These are phyloP conservation scores for Nomada ruficornis DNA, from an alignment of 2,888 invertebrate genomes.

Conservation along the genomic window DNA sequence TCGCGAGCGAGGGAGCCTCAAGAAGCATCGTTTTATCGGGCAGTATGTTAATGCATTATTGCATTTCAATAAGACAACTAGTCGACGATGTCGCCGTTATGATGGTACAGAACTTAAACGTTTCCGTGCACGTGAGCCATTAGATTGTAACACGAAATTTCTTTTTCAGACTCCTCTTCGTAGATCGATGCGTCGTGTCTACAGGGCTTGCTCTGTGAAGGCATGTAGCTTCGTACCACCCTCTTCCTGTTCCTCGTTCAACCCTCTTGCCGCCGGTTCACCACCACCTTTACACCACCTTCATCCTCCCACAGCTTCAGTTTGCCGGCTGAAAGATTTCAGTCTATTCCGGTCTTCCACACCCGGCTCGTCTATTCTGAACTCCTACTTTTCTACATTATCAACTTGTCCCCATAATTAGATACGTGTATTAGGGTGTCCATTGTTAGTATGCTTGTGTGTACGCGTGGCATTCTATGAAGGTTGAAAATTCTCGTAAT, in stretches of 20 bases:
- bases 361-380: constrained; percentile 49
- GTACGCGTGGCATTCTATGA: no score
- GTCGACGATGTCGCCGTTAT: constrained; percentile 44
- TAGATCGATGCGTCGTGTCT: constrained; percentile 81
- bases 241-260: constrained; percentile 71
- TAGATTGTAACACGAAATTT: constrained; percentile 66
- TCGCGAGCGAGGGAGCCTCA: no score
- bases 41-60: no score
- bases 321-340: constrained; percentile 57
- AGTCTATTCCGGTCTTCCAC: constrained; percentile 72
- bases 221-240: constrained; percentile 77
- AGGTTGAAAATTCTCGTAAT: no score
- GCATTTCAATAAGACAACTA: constrained; percentile 11
- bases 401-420: neutral
- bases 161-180: constrained; percentile 67
- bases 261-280: constrained; percentile 28
- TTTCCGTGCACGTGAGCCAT: constrained; percentile 75
- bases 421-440: neutral
- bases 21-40: neutral
- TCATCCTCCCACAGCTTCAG: constrained; percentile 61
- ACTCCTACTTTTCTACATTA: neutral
- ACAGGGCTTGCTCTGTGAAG: constrained; percentile 74
- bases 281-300: constrained; percentile 16
- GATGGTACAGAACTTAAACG: constrained; percentile 68
- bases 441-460: no score